Base-by-base conservation (phyloP, 64 coral and sea anemone genomes). In the Montipora sp. region DNA sequence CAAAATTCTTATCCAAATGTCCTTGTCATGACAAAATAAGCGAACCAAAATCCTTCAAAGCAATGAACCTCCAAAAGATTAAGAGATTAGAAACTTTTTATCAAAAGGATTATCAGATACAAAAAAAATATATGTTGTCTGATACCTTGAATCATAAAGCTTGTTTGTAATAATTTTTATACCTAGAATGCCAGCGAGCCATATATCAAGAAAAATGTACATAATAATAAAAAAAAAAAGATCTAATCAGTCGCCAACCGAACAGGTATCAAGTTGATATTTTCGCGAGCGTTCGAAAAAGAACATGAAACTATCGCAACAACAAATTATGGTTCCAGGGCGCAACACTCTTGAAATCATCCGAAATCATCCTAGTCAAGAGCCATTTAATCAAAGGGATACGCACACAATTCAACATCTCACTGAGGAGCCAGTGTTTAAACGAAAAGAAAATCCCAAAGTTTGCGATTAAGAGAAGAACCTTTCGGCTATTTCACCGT, bases 21-120 rank as follows among this genome's bases (percentile, higher is more conserved):
- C 82, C 50, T 71, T 67, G 80, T 71, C 46, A 65, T 71, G 82
- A 68, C 49, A 85, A 85, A 59, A 84, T 47, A 57, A 57, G 11
- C 53, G 11, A 14, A 49, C 10, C 19, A 71, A 71, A 14, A 47
- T 66, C 27, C 74, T 45, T 11, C 22, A 46, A 3, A 5, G 74
- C 36, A 48, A 50, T 50, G 75, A 19, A 16, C 19, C 75, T 48
- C 7, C 3, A 50, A 78, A 78, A 45, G 19, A 12, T 78, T 78
- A 78, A 5, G 5, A 16, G 44, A 7, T 78, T 8, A 46, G 18
- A 78, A 49, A 48, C 45, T 78, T 78, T 78, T 49, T 5, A 77
- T 51, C 46, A n/a, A 2, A 50, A 49, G 45, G 23, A 76, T 36
- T 45, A 2, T 46, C 8, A 3, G 44, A 14, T 13, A 4, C 19